Base-by-base conservation (phyloP, 2,888 invertebrate species). In the Caenorhabditis auriculariae region DNA sequence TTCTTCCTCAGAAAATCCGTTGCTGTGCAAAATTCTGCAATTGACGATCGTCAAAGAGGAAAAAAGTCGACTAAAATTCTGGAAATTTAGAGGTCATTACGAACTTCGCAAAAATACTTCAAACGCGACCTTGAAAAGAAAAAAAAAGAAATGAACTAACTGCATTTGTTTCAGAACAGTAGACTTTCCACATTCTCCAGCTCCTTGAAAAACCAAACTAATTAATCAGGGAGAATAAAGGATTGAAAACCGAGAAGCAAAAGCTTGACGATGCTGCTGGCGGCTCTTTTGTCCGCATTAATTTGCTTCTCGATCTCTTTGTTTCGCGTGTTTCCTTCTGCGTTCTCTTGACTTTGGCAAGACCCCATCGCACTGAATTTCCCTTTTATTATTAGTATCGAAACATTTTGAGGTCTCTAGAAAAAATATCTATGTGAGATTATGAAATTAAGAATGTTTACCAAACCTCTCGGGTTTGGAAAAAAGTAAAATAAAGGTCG, bases 151-250 rank as follows among this genome's bases (percentile, higher is more conserved):
- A 29, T 27, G 44, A 54, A 72, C 73, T 60, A 52, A 78, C 78
- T 80, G 81, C 80, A 80, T 80, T 53, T 80, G 80, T 53, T 80
- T 80, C 26, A 80, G 55, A 5, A 80, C 77, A 12, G 80, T 80
- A 24, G 81, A 81, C 56, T 80, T 80, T 24, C 80, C 80, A 49
- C 81, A 80, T 74, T 80, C 80, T 63, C 81, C 80, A 21, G 79
- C 80, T 49, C 80, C 80, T 66, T n/a, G n/a, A n/a, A n/a, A 5
- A 26, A 26, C 9, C 15, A 2, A 44, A 15, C 15, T 35, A n/a
- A n/a, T 35, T 19, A 21, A 54, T 41, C 29, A n/a, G n/a, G n/a
- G n/a, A n/a, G n/a, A n/a, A n/a, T n/a, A n/a, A n/a, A n/a, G n/a
- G n/a, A n/a, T n/a, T n/a, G n/a, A n/a, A n/a, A n/a, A 76, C 76